Evolutionary conservation across 2,797 vertebrate species (phyloP).

Genomic region (Mormyrops attenuatus): DNA sequence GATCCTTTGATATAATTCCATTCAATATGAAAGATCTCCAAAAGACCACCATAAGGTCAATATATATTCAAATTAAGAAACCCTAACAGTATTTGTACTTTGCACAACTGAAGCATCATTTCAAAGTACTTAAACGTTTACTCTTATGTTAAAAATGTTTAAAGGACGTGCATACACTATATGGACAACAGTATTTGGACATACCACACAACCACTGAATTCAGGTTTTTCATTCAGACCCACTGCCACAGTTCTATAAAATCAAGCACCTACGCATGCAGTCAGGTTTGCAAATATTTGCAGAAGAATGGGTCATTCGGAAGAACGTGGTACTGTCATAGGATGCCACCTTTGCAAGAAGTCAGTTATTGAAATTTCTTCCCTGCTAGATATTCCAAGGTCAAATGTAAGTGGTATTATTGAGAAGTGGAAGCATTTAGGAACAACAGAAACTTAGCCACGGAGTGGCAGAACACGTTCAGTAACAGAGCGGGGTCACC

Average conservation of each 20-base stretch:
- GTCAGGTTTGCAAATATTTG: not conserved
- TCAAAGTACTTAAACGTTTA: not conserved
- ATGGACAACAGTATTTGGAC: not conserved
- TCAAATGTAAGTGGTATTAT: not conserved
- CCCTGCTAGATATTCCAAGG: not conserved
- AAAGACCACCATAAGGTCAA: not conserved
- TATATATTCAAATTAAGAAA: not conserved
- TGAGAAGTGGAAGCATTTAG: not conserved
- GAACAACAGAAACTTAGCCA: not conserved
- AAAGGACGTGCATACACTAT: not conserved
- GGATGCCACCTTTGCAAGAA: not conserved
- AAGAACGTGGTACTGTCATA: not conserved
- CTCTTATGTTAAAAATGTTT: not conserved
- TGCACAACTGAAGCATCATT: not conserved
- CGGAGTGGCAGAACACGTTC: not conserved
- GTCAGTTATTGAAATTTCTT: not conserved
- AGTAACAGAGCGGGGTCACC: not conserved
- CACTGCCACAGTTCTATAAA: not conserved
- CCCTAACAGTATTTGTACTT: not conserved
- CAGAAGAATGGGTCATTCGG: not conserved
- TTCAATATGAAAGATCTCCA: not conserved
- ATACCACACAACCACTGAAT: not conserved
- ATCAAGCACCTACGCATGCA: not conserved
- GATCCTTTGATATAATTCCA: not conserved
- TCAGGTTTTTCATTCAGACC: not conserved